Evolutionary conservation across 2,797 vertebrate genomes (phyloP), one percentile per base, ranked within the genome.

Genomic region (Columba guinea): DNA sequence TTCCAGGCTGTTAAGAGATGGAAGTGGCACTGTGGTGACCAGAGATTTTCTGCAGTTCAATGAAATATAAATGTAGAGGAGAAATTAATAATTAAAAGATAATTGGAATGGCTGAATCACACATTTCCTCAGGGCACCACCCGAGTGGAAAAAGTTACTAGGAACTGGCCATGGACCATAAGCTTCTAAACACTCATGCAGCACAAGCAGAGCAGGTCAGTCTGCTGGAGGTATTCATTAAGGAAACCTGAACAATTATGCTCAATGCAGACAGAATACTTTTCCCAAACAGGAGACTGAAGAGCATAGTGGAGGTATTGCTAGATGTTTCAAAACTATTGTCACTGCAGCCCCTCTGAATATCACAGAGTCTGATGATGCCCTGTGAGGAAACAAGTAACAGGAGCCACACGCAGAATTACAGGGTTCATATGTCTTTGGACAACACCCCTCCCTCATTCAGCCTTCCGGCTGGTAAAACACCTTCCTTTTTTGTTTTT

Each of bases 61-160:
- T 83, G 80, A 92, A 94, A 91, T 76, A 93, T 52, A 89, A 90
- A 89, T 68, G 65, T 87, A 86, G 76, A 48, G 22, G 35, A 84
- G 69, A 85, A 92, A 92, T 92, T 84, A 96, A 94, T 93, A 85
- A 87, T 93, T 91, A 94, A 94, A 94, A 87, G 65, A 76, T 21
- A 90, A 89, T 58, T 64, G 24, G 44, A 84, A 87, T 87, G 69
- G 85, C 35, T 63, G n/a, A 94, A 95, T 64, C n/a, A 56, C 59
- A 70, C 37, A 55, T 87, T 80, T 87, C 87, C 91, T 90, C 60
- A 91, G 88, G 93, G 85, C 77, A 86, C 34, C 37, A 64, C 73
- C 77, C 0, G 0, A 89, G 52, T 64, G 70, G 85, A 93, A 94
- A 95, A 92, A 67, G 69, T 84, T 86, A 87, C 93, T 94, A 90